phyloP scores from a whole-genome alignment of 2,113 vertebrate genomes.

The Ellobius talpinus region DNA sequence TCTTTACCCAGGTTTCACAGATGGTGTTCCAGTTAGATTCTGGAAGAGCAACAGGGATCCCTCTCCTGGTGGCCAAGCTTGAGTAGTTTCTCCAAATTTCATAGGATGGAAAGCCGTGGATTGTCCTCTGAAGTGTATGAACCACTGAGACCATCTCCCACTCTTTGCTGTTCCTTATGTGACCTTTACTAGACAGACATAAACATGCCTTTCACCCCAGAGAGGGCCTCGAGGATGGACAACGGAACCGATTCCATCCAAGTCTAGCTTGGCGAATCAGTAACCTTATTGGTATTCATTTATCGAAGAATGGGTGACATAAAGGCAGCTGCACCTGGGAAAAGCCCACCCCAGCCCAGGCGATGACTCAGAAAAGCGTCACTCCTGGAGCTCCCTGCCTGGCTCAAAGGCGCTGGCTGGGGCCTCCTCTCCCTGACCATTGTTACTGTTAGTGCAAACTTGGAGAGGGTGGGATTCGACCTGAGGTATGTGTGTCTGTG shows the following conservation, averaged over 20 bases:
- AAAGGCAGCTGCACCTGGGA: neutral
- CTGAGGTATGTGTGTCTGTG: neutral
- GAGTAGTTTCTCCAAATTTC: neutral
- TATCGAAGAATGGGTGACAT: neutral
- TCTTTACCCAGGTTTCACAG: neutral
- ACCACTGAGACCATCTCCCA: neutral
- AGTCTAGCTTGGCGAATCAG: neutral
- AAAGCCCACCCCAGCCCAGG: neutral
- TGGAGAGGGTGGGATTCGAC: neutral
- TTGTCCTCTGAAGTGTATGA: neutral
- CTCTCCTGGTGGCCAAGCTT: neutral
- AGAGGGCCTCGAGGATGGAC: neutral
- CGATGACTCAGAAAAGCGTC: no score
- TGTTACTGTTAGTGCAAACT: neutral
- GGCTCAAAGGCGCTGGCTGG: neutral
- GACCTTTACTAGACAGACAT: neutral
- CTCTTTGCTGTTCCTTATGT: neutral
- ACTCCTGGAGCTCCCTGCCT: neutral
- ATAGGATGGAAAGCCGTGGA: neutral
- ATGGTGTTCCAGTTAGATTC: neutral
- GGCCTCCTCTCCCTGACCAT: neutral
- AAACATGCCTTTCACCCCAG: neutral
- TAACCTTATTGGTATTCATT: neutral
- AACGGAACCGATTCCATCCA: neutral
- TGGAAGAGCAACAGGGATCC: neutral